Conservation (phyloP, 2,113 vertebrate genomes). For the Brienomyrus brachyistius region DNA sequence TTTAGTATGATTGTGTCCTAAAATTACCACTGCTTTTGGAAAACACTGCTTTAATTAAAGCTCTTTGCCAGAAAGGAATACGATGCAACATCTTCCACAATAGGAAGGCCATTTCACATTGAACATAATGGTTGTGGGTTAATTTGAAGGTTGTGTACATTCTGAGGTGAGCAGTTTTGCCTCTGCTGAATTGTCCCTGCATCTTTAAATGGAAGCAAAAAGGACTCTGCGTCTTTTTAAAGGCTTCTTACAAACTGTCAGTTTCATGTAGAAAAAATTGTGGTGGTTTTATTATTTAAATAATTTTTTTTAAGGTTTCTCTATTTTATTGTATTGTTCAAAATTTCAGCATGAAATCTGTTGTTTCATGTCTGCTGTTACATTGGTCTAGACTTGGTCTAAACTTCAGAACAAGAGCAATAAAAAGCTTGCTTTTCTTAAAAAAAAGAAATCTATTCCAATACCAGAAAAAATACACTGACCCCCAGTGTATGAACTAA, state of each 20-base stretch:
- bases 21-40: slow-evolving; percentile 64
- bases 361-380: not conserved
- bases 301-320: not conserved
- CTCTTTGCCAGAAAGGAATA: slow-evolving; percentile 56
- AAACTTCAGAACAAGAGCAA: not conserved
- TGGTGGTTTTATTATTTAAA: not conserved
- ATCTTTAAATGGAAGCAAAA: slow-evolving; percentile 55
- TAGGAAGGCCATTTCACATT: slow-evolving; percentile 53
- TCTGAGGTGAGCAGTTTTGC: slow-evolving; percentile 38
- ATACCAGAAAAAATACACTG: not conserved
- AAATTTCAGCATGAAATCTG: not conserved
- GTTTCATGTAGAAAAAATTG: not conserved
- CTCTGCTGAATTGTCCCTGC: slow-evolving; percentile 48
- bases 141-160: slow-evolving; percentile 63
- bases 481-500: not conserved
- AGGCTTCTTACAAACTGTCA: slow-evolving; percentile 14
- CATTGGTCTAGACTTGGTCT: not conserved
- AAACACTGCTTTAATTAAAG: slow-evolving; percentile 64
- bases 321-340: not conserved
- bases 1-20: slow-evolving; percentile 61
- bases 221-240: slow-evolving; percentile 4
- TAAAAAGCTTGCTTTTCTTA: not conserved
- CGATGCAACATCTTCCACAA: slow-evolving; percentile 63
- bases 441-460: not conserved
- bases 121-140: slow-evolving; percentile 61